These are phyloP conservation scores for Gulo gulo DNA, from an alignment of 2,113 vertebrate genomes.

Conservation along the genomic window DNA sequence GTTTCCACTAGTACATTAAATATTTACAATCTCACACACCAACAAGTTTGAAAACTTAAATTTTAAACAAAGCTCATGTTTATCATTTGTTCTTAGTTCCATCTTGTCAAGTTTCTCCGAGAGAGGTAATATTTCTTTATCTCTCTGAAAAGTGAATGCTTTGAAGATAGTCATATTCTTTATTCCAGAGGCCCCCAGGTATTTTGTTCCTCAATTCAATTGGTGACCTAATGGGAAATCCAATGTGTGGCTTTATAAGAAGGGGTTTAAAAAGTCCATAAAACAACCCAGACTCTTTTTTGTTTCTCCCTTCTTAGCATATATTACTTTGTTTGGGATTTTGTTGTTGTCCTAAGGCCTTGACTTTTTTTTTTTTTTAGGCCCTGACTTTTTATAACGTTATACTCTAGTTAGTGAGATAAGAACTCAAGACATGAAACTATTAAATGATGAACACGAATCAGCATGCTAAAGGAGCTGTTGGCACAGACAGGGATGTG, in stretches of 20 bases:
- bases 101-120: not conserved
- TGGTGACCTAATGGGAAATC: slow-evolving; percentile 29
- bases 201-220: not conserved
- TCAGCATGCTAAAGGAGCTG: not conserved
- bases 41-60: slow-evolving; percentile 3
- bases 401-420: not conserved
- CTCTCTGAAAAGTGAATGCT: not conserved
- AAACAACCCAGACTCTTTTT: not conserved
- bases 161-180: slow-evolving; percentile 15
- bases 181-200: not conserved
- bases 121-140: not conserved
- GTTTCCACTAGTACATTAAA: not conserved
- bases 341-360: not conserved
- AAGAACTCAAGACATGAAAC: not conserved
- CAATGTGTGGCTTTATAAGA: not conserved
- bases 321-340: not conserved
- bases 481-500: not conserved
- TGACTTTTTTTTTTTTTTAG: not conserved
- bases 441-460: not conserved
- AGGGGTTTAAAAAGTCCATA: not conserved
- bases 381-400: not conserved
- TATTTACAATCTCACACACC: not conserved
- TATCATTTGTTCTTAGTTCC: slow-evolving; percentile 27
- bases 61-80: slow-evolving; percentile 47
- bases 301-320: not conserved